Percentiles rank a stretch among this genome's conserved stretches.
These are phyloP conservation scores for Agrotis ipsilon DNA, from an alignment of 2,888 invertebrate genomes.

Conservation along the genomic window DNA sequence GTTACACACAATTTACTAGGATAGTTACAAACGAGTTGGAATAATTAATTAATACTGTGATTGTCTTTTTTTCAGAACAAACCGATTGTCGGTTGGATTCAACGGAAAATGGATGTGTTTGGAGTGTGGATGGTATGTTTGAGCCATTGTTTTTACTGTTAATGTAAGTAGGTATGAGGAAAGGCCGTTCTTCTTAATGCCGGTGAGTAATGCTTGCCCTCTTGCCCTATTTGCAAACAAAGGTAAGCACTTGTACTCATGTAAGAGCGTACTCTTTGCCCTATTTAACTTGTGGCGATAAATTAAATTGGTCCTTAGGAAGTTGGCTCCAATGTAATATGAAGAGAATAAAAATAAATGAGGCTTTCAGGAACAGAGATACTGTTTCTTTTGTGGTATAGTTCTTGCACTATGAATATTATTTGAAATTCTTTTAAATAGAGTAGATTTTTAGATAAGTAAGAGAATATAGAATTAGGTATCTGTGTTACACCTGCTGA, in stretches of 20 bases:
- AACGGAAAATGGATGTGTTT: constrained; percentile 60
- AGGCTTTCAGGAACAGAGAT: not conserved
- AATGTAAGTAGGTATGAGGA: constrained; percentile 45
- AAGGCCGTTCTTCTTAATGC: constrained; percentile 52
- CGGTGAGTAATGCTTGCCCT: constrained; percentile 49
- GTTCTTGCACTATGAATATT: constrained; percentile 2
- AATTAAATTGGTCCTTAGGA: constrained; percentile 15
- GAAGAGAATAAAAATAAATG: not conserved
- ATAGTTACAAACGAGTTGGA: constrained; percentile 68
- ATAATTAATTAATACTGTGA: constrained; percentile 68
- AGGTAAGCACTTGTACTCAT: constrained; percentile 36
- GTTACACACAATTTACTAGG: constrained; percentile 72
- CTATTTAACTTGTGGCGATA: constrained; percentile 21
- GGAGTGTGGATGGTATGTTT: constrained; percentile 67
- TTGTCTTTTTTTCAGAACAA: constrained; percentile 74
- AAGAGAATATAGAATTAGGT: not conserved
- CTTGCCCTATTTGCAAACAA: constrained; percentile 63
- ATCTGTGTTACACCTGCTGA: not conserved
- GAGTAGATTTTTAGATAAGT: not conserved
- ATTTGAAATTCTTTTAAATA: too few species aligned
- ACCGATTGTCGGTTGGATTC: constrained; percentile 62
- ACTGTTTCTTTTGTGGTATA: not conserved
- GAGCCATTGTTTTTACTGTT: constrained; percentile 55
- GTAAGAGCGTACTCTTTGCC: constrained; percentile 12
- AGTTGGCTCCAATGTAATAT: not conserved